Percentiles rank a stretch among this genome's conserved stretches.
These are phyloP conservation scores for Syrista parreyssii DNA, from an alignment of 2,888 invertebrate species.

Conservation along the genomic window DNA sequence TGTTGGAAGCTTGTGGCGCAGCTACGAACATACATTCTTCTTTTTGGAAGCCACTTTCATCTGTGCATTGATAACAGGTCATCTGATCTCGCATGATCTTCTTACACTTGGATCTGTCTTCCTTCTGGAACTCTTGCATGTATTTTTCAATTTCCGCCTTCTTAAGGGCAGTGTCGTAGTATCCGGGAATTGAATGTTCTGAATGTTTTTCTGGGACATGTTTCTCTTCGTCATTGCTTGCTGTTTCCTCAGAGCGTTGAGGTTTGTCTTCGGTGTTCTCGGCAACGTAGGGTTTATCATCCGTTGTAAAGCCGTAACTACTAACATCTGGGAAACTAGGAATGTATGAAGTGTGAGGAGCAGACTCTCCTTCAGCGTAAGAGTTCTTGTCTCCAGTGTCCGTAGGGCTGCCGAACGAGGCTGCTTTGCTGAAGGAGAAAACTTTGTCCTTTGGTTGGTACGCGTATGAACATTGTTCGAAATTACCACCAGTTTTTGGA, in stretches of 20 bases:
- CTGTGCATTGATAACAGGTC: slow-evolving; percentile 81
- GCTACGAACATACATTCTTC: slow-evolving; percentile 85
- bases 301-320: not conserved
- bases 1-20: slow-evolving; percentile 74
- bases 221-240: not conserved
- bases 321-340: not conserved
- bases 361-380: not conserved
- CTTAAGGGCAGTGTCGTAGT: slow-evolving; percentile 46
- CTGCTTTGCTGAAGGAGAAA: slow-evolving; percentile 57
- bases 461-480: slow-evolving; percentile 84
- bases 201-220: not conserved
- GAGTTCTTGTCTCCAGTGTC: slow-evolving; percentile 14
- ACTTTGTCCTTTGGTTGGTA: slow-evolving; percentile 78
- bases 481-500: slow-evolving; percentile 79
- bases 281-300: slow-evolving; percentile 14
- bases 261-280: slow-evolving; percentile 1
- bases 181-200: slow-evolving; percentile 23
- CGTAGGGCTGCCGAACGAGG: slow-evolving; percentile 48
- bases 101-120: slow-evolving; percentile 79
- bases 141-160: slow-evolving; percentile 78
- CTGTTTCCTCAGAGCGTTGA: not conserved
- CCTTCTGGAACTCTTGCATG: slow-evolving; percentile 78
- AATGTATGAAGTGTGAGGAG: not conserved
- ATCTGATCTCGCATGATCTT: slow-evolving; percentile 79
- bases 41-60: slow-evolving; percentile 76